A percentile compares a stretch with the other conserved stretches of the same genome.
Evolutionary conservation across 2,113 vertebrate species (phyloP).

Genomic region (Rhagologus leucostigma): DNA sequence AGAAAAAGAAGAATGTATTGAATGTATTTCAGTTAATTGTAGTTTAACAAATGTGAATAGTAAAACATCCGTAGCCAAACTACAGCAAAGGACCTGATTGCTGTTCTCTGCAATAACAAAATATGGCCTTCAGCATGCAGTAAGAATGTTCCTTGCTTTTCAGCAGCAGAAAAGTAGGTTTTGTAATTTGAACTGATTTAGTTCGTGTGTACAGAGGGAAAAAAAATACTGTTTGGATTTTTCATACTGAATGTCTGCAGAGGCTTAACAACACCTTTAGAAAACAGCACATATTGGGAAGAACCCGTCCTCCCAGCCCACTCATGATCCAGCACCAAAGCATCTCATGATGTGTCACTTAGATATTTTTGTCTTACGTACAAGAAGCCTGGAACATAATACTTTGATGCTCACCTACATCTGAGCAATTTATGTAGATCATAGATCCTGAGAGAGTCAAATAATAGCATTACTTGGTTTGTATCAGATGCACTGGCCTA

Average conservation of each 20-base stretch:
- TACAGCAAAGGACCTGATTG: background rate
- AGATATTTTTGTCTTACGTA: background rate
- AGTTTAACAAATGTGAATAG: background rate
- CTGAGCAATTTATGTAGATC: background rate
- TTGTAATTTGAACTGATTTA: background rate
- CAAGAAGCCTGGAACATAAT: background rate
- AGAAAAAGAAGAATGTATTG: background rate
- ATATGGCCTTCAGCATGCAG: background rate
- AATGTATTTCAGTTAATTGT: background rate
- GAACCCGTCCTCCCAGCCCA: fast-evolving
- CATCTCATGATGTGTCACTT: background rate
- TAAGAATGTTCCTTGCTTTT: background rate
- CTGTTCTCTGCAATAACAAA: background rate
- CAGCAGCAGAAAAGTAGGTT: background rate
- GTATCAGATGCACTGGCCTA: background rate
- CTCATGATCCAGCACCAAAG: background rate
- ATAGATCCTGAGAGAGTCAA: background rate
- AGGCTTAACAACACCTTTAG: background rate
- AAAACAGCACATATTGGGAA: background rate
- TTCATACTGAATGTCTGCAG: background rate
- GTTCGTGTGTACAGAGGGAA: fast-evolving
- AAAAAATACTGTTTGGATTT: background rate
- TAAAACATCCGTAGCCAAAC: background rate
- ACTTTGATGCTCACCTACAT: background rate
- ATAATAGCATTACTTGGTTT: background rate